phyloP scores from a whole-genome alignment of 92 coral and sea anemone species.

The Scolanthus callimorphus region DNA sequence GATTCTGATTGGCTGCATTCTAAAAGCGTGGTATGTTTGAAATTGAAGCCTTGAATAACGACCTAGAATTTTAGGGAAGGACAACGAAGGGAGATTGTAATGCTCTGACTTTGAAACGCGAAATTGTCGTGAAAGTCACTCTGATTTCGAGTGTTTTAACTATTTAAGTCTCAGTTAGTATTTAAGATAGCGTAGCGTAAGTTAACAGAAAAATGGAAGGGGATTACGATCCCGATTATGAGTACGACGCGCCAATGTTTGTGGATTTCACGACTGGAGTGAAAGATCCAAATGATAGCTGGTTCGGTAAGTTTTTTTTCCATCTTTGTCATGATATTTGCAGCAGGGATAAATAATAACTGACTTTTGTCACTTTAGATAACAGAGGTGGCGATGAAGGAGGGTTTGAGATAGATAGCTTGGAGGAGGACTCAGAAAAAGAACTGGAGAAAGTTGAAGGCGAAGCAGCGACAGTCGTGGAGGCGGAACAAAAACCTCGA shows the following conservation, averaged over 20 bases:
- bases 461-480: neutral
- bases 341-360: neutral
- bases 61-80: no score
- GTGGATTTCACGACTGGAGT: slow-evolving; percentile 45
- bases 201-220: slow-evolving; percentile 55
- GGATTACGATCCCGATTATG: slow-evolving; percentile 54
- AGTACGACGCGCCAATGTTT: slow-evolving; percentile 96
- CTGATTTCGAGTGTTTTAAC: no score
- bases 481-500: no score
- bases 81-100: no score
- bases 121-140: no score
- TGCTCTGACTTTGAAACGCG: no score
- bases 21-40: slow-evolving; percentile 44
- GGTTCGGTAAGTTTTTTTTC: slow-evolving; percentile 81
- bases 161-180: no score
- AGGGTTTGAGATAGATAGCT: slow-evolving; percentile 44
- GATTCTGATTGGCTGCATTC: slow-evolving; percentile 48
- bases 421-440: slow-evolving; percentile 32
- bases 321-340: neutral
- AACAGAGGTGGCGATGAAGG: slow-evolving; percentile 71
- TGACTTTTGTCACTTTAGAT: slow-evolving; percentile 29
- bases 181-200: no score
- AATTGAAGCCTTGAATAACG: slow-evolving; percentile 43
- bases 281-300: slow-evolving; percentile 52
- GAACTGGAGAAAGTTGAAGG: neutral